A percentile compares a stretch with the other conserved stretches of the same genome.
Evolutionary conservation across 1,140 invertebrate genomes (phyloP).

Genomic region (Choristoneura fumiferana): DNA sequence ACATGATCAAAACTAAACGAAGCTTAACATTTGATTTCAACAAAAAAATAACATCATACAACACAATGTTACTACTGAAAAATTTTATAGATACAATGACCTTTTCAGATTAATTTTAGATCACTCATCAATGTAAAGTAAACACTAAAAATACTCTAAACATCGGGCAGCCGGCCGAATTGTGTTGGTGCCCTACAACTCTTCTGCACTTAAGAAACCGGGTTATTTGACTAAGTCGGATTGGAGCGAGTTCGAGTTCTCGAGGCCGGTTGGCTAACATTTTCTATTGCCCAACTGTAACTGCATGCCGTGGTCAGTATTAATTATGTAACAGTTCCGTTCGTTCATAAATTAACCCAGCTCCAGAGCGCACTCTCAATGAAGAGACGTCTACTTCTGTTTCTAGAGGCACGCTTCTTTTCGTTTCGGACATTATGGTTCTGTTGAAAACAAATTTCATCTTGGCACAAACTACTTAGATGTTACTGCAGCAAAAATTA

Average conservation of each 20-base stretch:
- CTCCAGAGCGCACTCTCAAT: too few relatives aligned
- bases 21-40: too few relatives aligned
- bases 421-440: too few relatives aligned
- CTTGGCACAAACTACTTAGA: too few relatives aligned
- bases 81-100: conserved; percentile 11
- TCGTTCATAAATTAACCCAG: conserved; percentile 24
- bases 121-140: conserved; percentile 14
- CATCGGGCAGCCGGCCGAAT: neutral
- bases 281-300: conserved; percentile 30
- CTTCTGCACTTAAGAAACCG: neutral
- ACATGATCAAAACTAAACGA: too few relatives aligned
- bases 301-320: conserved; percentile 31
- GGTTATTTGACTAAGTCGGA: neutral
- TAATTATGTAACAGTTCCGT: conserved; percentile 36
- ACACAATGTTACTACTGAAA: neutral
- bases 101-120: conserved; percentile 8
- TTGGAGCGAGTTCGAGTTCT: neutral
- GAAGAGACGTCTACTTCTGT: too few relatives aligned
- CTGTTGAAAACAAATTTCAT: too few relatives aligned
- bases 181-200: neutral
- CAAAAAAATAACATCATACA: too few relatives aligned
- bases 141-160: conserved; percentile 14
- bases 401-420: too few relatives aligned
- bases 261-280: conserved; percentile 36
- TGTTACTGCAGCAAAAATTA: too few relatives aligned